Evolutionary conservation across 2,888 invertebrate genomes (phyloP), one percentile per base, ranked within the genome.

Genomic region (Carterocephalus palaemon): DNA sequence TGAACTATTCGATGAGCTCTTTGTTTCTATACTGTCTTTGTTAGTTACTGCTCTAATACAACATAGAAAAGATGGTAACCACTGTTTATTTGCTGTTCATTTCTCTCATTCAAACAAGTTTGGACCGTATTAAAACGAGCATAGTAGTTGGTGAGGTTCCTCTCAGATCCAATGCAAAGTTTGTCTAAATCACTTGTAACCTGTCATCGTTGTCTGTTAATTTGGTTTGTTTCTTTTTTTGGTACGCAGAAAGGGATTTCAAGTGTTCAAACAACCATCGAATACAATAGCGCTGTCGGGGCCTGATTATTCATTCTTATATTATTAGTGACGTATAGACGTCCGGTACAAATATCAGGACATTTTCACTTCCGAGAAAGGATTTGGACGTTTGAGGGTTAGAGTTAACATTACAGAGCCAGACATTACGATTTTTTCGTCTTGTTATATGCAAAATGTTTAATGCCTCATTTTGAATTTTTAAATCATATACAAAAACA

Each of bases 161-260:
- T 34, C 52, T 46, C 42, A 40, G 56, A 8, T 31, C 1, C 50
- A 60, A 56, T 40, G 16, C 42, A 47, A 56, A 53, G 7, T 43
- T 71, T 72, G 76, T 67, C 49, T 48, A 62, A 63, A 68, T 60
- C 75, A 81, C 82, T 83, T 83, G 82, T 82, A 68, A 73, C 74
- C 74, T 82, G 84, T 83, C 83, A 80, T 76, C 80, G 75, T 74
- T 78, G 82, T 83, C 81, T 81, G 81, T 82, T 81, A 83, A 83
- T 83, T 81, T 78, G 70, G 70, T 67, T 66, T 75, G 40, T 47
- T 53, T 67, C 67, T 65, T 65, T 70, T 61, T 65, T 62, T 68
- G 67, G 74, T 73, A 73, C 69, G 74, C 72, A 72, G 73, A 75
- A 62, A 37, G 31, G 59, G 63, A 59, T 62, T 62, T 71, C 50